Evolutionary conservation across 2,113 vertebrate species (phyloP).

Genomic region (Syngnathoides biaculeatus): DNA sequence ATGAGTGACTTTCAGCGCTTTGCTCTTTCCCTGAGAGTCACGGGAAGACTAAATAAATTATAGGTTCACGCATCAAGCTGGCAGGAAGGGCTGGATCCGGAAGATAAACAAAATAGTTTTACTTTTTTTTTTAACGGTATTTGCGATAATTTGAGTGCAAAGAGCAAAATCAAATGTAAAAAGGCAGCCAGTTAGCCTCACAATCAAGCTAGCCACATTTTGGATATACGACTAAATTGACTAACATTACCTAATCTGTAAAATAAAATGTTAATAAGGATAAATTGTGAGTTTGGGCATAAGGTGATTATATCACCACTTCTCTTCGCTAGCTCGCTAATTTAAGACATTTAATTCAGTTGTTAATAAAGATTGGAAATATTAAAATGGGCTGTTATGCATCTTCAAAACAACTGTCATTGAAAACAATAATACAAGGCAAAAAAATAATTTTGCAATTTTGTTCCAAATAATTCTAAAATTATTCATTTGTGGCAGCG

Average conservation of each 20-base stretch:
- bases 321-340: too few relatives aligned
- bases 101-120: background rate
- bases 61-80: constrained; percentile 45
- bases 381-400: too few relatives aligned
- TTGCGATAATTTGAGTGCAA: background rate
- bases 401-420: too few relatives aligned
- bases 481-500: too few relatives aligned
- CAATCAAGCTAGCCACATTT: background rate
- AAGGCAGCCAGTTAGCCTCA: background rate
- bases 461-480: too few relatives aligned
- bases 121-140: background rate
- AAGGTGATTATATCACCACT: too few relatives aligned
- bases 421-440: too few relatives aligned
- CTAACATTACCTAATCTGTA: background rate
- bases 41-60: constrained; percentile 69
- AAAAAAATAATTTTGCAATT: too few relatives aligned
- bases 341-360: too few relatives aligned
- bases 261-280: too few relatives aligned
- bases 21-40: constrained; percentile 48
- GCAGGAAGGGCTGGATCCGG: constrained; percentile 30
- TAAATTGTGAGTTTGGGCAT: too few relatives aligned
- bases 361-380: too few relatives aligned
- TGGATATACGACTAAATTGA: background rate
- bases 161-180: background rate
- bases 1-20: constrained; percentile 39